Conservation (phyloP, 37 sponge, comb jelly and placozoan genomes). For the Beroe forskalii region DNA sequence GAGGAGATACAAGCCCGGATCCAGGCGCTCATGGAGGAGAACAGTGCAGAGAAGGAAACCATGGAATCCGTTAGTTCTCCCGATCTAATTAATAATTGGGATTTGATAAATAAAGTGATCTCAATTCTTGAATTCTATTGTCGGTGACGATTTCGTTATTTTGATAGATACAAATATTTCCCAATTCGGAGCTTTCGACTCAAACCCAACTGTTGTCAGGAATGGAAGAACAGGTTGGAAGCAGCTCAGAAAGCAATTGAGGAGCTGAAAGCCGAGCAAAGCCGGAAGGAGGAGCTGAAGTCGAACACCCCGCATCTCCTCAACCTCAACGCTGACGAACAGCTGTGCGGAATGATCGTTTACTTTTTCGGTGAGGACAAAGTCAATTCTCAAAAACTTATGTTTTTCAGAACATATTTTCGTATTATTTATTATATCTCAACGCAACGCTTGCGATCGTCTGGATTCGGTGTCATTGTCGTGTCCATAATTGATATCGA, state of each 20-base stretch:
- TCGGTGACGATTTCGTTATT: too few species aligned
- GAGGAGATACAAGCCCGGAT: constrained; percentile 36
- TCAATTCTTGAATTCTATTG: too few species aligned
- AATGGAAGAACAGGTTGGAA: constrained; percentile 72
- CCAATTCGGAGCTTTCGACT: too few species aligned
- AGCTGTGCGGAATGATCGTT: constrained; percentile 71
- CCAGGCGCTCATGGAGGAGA: constrained; percentile 49
- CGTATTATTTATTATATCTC: not conserved
- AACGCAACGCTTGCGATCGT: too few species aligned
- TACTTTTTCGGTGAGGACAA: constrained; percentile 65
- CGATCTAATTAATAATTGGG: too few species aligned
- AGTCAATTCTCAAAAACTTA: not conserved
- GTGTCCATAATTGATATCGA: too few species aligned
- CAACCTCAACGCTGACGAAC: constrained; percentile 79
- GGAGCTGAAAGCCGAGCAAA: constrained; percentile 60
- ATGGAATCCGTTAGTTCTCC: constrained; percentile 18
- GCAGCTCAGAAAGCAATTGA: constrained; percentile 67
- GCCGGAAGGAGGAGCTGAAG: constrained; percentile 55
- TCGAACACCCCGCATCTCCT: constrained; percentile 71
- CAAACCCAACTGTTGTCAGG: too few species aligned
- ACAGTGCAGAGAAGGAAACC: constrained; percentile 20
- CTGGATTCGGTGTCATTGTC: too few species aligned
- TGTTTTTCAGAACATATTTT: not conserved
- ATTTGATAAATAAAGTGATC: too few species aligned
- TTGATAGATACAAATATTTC: too few species aligned